Evolutionary conservation across 2,797 vertebrate genomes (phyloP), one percentile per base, ranked within the genome.

Genomic region (Sebastes vulpes): DNA sequence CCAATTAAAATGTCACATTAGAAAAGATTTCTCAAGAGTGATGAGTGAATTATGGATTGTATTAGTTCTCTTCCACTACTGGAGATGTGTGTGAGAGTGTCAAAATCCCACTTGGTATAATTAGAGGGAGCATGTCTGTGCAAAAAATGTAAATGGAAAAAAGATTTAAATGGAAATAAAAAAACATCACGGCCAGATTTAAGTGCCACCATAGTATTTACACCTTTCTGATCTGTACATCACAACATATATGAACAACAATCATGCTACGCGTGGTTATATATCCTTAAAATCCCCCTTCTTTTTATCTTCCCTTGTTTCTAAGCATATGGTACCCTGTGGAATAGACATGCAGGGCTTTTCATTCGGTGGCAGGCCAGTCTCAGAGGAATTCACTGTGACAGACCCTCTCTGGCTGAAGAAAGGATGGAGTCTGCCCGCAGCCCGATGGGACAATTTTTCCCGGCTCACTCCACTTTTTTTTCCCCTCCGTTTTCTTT

Each of bases 361-460:
- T 72, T 65, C 35, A 4, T 50, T 38, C 42, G 46, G 65, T 79
- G 35, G 46, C 73, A n/a, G 70, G 70, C 6, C 59, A 29, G 75
- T 68, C 75, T 77, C 79, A 2, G 53, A 53, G 72, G 68, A 72
- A 48, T 69, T 63, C 28, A 31, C 58, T 59, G 64, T 77, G 77
- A 77, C 75, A 77, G 75, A 69, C 25, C 63, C 58, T 72, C 64
- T 77, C 50, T 72, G 74, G 60, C 69, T 81, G 65, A 75, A 64
- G 72, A 78, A 81, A 75, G 80, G 73, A 73, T 71, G 63, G 25
- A 73, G 61, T 65, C 54, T 67, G 52, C 53, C 20, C 14, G 1
- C 28, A 16, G 57, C 75, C 79, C 3, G 3, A 21, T 46, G 68
- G 81, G 68, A 59, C 29, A 12, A 5, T 31, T 60, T 64, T 21